Evolutionary conservation across 1,140 invertebrate genomes (phyloP), one percentile per base, ranked within the genome.

Genomic region (Phortica variegata): DNA sequence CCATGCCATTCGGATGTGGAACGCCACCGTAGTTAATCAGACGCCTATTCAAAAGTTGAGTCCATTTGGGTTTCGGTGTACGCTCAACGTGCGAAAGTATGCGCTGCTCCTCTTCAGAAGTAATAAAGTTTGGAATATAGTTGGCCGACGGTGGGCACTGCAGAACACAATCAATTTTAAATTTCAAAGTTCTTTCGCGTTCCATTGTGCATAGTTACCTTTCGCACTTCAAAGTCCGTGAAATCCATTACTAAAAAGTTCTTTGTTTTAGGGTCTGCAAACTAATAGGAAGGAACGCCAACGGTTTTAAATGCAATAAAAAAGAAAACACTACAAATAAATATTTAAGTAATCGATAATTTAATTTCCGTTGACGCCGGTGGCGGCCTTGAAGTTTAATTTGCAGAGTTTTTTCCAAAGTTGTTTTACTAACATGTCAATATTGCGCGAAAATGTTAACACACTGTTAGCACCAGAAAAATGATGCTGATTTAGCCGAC

Each of bases 1-100:
- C 86, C 93, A 97, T 97, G 46, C 95, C 95, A 73, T 94, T 95
- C 2, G 82, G 81, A 76, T 95, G 92, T 4, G 93, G 94, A 33
- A 95, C 79, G 0, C 95, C 95, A 62, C 96, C 96, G 87, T 95
- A 98, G 77, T 98, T 97, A 78, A 98, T 93, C 9, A 98, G 78
- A 57, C 94, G 82, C 52, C 96, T 81, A 74, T 97, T 89, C 16
- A 86, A 86, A 20, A 99, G 79, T 71, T 92, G 89, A 3, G 91
- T 95, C 96, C 96, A 99, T 78, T 97, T 97, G 26, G 95, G 93
- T 75, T 93, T 90, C 6, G 96, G 95, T 17, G 84, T 85, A 38
- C 78, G 77, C 69, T 94, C 87, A 10, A 98, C 85, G 51, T 83
- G 80, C 37, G 83, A 80, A 26, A 89, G 69, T 47, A 98, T 83